Percentiles rank a stretch among this genome's conserved stretches.
phyloP scores from a whole-genome alignment of 2,888 invertebrate species.

The Melanostoma mellinum region DNA sequence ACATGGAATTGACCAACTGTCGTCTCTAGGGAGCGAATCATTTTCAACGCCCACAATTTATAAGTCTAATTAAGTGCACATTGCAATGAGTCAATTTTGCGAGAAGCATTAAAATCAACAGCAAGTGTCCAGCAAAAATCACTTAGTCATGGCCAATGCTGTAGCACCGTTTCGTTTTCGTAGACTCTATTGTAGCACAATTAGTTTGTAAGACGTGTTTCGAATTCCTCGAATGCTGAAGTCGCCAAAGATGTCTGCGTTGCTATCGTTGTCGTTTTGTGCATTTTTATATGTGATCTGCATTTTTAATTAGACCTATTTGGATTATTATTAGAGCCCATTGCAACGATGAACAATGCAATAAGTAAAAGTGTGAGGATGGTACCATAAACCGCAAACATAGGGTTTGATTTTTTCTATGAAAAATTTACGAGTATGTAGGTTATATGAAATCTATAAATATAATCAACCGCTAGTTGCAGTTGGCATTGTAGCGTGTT shows the following conservation, averaged over 20 bases:
- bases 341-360: conserved; percentile 20
- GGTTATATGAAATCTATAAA: conserved; percentile 8
- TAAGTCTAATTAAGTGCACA: conserved; percentile 58
- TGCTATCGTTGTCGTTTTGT: conserved; percentile 22
- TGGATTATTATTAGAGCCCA: conserved; percentile 27
- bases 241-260: conserved; percentile 35
- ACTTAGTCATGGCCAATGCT: conserved; percentile 56
- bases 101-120: conserved; percentile 41
- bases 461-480: no score
- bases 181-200: conserved; percentile 61
- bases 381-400: background rate
- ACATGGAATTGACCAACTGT: background rate
- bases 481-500: no score
- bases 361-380: conserved; percentile 17
- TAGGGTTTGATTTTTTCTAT: conserved; percentile 9
- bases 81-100: conserved; percentile 62
- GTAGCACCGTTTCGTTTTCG: conserved; percentile 51
- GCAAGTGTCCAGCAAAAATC: conserved; percentile 49
- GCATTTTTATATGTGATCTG: conserved; percentile 47
- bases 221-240: conserved; percentile 51
- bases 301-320: conserved; percentile 57
- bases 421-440: conserved; percentile 21
- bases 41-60: conserved; percentile 67
- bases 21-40: conserved; percentile 31
- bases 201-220: conserved; percentile 64